Percentiles rank a stretch among this genome's conserved stretches.
Evolutionary conservation across 2,797 vertebrate species (phyloP).

Genomic region (Hyperoplus lanceolatus): DNA sequence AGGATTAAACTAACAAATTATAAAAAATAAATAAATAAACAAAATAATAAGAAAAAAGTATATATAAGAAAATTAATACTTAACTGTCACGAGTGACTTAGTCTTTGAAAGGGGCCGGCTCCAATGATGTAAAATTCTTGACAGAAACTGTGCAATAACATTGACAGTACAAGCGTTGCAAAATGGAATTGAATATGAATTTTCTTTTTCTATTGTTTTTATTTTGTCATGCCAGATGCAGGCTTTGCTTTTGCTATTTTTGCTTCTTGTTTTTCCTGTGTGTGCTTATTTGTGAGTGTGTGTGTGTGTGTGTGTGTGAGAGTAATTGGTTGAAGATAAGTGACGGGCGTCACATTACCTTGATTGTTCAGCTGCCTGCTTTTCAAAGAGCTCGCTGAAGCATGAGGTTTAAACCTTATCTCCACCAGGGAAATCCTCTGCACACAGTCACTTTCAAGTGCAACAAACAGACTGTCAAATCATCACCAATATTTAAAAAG

Average conservation of each 20-base stretch:
- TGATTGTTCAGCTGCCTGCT: slow-evolving; percentile 48
- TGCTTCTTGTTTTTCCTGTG: slow-evolving; percentile 17
- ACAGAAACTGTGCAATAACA: no score
- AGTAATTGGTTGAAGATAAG: slow-evolving; percentile 46
- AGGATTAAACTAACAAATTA: not conserved
- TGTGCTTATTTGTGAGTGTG: slow-evolving; percentile 22
- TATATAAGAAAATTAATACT: not conserved
- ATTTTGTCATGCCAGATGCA: slow-evolving; percentile 2
- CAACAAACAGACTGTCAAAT: slow-evolving; percentile 18
- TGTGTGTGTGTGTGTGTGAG: slow-evolving; percentile 28
- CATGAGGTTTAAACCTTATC: slow-evolving; percentile 54
- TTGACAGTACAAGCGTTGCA: no score
- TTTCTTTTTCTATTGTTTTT: not conserved
- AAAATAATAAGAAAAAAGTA: not conserved
- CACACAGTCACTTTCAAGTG: slow-evolving; percentile 18
- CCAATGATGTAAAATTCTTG: no score
- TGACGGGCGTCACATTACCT: slow-evolving; percentile 55
- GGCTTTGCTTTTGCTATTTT: slow-evolving; percentile 7
- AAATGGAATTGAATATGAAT: no score
- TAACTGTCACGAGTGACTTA: no score
- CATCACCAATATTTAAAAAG: not conserved
- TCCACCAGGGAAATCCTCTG: slow-evolving; percentile 27
- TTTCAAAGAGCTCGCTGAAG: slow-evolving; percentile 57
- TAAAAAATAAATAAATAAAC: not conserved
- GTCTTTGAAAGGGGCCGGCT: no score